Evolutionary conservation across 2,888 invertebrate species (phyloP).

Genomic region (Conistra vaccinii): DNA sequence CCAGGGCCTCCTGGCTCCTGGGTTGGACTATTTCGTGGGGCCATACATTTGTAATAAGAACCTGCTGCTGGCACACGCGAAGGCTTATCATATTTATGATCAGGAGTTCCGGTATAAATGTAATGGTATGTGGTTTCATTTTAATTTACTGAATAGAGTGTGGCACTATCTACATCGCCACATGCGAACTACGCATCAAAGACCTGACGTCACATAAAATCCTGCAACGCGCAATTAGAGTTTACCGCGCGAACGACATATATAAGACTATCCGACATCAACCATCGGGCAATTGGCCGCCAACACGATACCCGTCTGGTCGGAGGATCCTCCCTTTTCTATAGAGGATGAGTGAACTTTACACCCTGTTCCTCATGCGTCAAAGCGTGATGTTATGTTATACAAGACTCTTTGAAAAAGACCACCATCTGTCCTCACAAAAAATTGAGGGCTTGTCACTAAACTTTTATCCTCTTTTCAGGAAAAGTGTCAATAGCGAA

Average conservation of each 20-base stretch:
- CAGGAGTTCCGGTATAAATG: constrained; percentile 60
- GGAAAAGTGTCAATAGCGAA: constrained; percentile 44
- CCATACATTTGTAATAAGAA: constrained; percentile 53
- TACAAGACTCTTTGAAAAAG: background rate
- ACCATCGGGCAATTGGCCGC: too few relatives aligned
- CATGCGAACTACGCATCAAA: too few relatives aligned
- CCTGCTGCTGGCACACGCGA: constrained; percentile 64
- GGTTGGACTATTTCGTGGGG: constrained; percentile 17
- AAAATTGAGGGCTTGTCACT: background rate
- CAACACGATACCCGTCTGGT: too few relatives aligned
- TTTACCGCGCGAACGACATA: too few relatives aligned
- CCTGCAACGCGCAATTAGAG: too few relatives aligned
- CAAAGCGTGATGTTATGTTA: too few relatives aligned
- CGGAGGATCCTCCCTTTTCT: too few relatives aligned
- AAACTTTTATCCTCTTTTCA: constrained; percentile 1
- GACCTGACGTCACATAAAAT: too few relatives aligned
- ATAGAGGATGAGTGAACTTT: too few relatives aligned
- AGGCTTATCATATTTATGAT: constrained; percentile 67
- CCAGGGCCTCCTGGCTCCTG: background rate
- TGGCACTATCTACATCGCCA: too few relatives aligned
- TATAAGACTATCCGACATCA: too few relatives aligned
- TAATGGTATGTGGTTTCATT: constrained; percentile 57
- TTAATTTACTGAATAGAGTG: background rate
- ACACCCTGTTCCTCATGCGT: too few relatives aligned
- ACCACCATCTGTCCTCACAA: background rate